phyloP scores from a whole-genome alignment of 2,888 invertebrate species.

The Leptura quadrifasciata region DNA sequence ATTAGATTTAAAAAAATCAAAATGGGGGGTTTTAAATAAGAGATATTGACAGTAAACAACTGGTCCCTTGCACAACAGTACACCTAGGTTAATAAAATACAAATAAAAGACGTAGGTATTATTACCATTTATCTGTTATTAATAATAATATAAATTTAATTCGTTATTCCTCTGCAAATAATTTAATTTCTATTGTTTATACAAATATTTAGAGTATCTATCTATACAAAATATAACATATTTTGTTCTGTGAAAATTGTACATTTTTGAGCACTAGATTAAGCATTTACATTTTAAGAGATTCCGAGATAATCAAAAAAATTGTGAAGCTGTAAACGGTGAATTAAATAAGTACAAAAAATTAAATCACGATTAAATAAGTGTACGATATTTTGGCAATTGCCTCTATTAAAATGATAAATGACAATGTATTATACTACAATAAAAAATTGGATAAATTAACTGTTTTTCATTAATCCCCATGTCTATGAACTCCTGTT shows the following conservation, averaged over 20 bases:
- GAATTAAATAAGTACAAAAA: constrained; percentile 36
- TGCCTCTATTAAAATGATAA: constrained; percentile 34
- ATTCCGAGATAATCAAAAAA: not conserved
- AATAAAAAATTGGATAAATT: constrained; percentile 16
- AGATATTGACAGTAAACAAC: not conserved
- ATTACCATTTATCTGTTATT: not conserved
- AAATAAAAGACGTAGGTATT: not conserved
- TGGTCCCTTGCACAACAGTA: constrained; percentile 6
- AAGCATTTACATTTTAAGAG: not conserved
- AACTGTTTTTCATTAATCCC: not conserved
- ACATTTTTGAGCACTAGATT: not conserved
- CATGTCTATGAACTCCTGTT: not conserved
- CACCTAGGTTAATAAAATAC: not conserved
- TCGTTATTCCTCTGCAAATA: not conserved
- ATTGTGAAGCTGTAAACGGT: constrained; percentile 74
- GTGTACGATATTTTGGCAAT: constrained; percentile 43
- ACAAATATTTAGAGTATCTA: not conserved
- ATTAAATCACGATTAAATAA: constrained; percentile 23
- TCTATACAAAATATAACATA: constrained; percentile 1
- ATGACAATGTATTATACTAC: constrained; percentile 1
- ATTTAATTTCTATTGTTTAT: not conserved
- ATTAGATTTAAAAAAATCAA: not conserved
- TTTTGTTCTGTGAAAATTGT: constrained; percentile 2
- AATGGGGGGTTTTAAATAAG: not conserved
- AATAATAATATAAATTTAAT: not conserved